These are phyloP conservation scores for Platycheirus rosarum DNA, from an alignment of 2,888 invertebrate species.

Conservation along the genomic window DNA sequence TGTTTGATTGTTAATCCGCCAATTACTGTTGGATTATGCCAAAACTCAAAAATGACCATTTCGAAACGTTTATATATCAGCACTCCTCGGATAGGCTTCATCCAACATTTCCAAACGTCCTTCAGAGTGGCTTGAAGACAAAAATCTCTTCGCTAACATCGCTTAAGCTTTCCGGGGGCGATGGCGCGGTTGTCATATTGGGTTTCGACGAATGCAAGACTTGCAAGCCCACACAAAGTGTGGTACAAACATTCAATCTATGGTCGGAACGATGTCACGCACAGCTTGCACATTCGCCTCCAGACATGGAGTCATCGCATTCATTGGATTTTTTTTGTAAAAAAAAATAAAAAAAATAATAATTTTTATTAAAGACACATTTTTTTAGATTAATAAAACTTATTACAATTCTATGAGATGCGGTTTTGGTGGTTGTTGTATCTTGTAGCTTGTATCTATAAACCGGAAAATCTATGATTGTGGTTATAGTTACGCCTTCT, in stretches of 20 bases:
- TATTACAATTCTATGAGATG: constrained; percentile 44
- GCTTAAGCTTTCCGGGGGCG: constrained; percentile 15
- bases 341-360: no score
- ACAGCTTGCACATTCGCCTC: constrained; percentile 38
- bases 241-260: constrained; percentile 12
- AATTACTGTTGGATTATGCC: constrained; percentile 41
- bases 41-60: constrained; percentile 23
- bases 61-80: constrained; percentile 11
- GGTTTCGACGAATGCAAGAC: constrained; percentile 8
- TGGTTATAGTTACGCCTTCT: constrained; percentile 19
- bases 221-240: constrained; percentile 15
- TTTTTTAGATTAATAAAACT: constrained; percentile 58
- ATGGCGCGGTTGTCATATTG: constrained; percentile 28
- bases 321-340: constrained; percentile 10
- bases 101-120: constrained; percentile 15
- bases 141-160: background rate
- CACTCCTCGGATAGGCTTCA: background rate
- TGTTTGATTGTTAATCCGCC: constrained; percentile 17
- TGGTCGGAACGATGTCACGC: constrained; percentile 37
- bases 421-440: constrained; percentile 1
- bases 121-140: constrained; percentile 7
- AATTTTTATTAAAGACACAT: no score
- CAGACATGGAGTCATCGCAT: constrained; percentile 33
- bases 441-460: constrained; percentile 22
- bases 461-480: constrained; percentile 62